Evolutionary conservation across 2,888 invertebrate genomes (phyloP).

Genomic region (Calliphora vomitoria): DNA sequence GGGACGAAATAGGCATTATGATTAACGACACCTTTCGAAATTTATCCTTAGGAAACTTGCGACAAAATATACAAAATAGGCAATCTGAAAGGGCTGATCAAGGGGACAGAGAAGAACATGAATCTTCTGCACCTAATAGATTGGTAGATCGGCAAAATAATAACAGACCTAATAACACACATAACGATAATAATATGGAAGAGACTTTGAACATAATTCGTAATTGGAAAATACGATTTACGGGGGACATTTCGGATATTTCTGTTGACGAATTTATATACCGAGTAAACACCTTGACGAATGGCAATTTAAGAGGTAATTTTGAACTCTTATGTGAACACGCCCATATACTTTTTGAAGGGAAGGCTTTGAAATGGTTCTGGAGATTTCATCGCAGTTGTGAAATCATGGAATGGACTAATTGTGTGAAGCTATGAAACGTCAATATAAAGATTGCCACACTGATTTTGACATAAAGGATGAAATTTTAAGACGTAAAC

Average conservation of each 20-base stretch:
- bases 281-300: background rate
- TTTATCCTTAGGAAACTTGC: background rate
- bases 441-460: background rate
- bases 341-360: background rate
- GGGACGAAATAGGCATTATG: background rate
- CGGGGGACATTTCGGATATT: too few relatives aligned
- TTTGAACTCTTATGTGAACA: background rate
- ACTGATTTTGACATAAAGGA: conserved; percentile 8
- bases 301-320: background rate
- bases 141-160: background rate
- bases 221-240: too few relatives aligned
- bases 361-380: background rate
- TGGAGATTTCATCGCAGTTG: background rate
- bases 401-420: background rate
- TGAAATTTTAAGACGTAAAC: conserved; percentile 4
- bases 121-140: background rate
- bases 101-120: background rate
- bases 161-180: too few relatives aligned
- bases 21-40: background rate
- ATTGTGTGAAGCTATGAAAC: conserved; percentile 3
- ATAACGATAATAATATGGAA: too few relatives aligned
- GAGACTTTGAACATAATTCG: too few relatives aligned
- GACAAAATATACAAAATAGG: background rate
- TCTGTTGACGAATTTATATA: too few relatives aligned
- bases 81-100: background rate